Evolutionary conservation across 2,888 invertebrate genomes (phyloP).

Genomic region (Mystacides longicornis): DNA sequence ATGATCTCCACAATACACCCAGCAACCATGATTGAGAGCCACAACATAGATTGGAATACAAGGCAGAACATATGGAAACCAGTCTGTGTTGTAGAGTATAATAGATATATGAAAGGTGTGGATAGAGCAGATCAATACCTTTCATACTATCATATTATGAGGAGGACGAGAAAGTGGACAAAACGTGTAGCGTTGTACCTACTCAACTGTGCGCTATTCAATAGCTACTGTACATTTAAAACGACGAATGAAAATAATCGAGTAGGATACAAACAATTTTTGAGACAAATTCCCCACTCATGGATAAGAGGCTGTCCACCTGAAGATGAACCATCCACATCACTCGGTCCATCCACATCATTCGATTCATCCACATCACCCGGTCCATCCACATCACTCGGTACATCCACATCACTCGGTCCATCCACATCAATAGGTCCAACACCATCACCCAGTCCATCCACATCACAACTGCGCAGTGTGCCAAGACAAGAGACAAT

Average conservation of each 20-base stretch:
- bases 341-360: too few species aligned
- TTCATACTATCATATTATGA: not conserved
- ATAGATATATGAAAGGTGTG: not conserved
- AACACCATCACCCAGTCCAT: too few species aligned
- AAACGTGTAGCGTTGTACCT: not conserved
- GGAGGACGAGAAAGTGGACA: not conserved
- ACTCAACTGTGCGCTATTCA: slow-evolving; percentile 11
- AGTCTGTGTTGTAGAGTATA: slow-evolving; percentile 24
- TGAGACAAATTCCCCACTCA: not conserved
- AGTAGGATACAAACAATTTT: slow-evolving; percentile 3
- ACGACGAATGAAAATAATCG: not conserved
- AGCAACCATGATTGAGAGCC: slow-evolving; percentile 20
- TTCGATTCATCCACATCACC: too few species aligned
- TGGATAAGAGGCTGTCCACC: not conserved
- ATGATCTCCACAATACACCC: slow-evolving; percentile 26
- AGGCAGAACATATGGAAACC: slow-evolving; percentile 24
- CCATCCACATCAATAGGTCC: too few species aligned
- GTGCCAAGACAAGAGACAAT: not conserved
- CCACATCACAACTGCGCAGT: too few species aligned
- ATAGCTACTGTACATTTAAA: slow-evolving; percentile 14
- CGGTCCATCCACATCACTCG: too few species aligned
- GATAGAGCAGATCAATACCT: not conserved
- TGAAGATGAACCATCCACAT: too few species aligned
- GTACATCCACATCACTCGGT: too few species aligned
- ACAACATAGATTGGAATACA: slow-evolving; percentile 8